These are phyloP conservation scores for Hemaris fuciformis DNA, from an alignment of 2,888 invertebrate genomes.

Conservation along the genomic window DNA sequence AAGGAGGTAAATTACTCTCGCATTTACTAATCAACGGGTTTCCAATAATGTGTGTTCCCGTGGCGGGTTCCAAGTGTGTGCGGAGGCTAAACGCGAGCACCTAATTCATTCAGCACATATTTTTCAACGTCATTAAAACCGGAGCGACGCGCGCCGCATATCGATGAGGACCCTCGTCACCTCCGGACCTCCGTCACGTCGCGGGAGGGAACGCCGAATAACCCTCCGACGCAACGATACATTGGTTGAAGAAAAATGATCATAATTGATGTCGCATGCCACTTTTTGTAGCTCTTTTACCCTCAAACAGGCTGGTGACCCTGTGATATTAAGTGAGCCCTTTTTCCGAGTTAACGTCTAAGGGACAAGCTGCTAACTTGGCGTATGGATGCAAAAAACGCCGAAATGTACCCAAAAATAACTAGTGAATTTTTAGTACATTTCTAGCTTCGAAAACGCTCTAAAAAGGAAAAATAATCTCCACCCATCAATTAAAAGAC, in stretches of 20 bases:
- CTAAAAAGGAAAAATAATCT: no score
- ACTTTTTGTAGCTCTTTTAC: background rate
- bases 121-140: background rate
- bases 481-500: no score
- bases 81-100: background rate
- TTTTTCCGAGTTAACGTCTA: no score
- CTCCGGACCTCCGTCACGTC: background rate
- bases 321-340: background rate
- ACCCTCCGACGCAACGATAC: background rate
- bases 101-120: slow-evolving; percentile 2
- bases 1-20: background rate
- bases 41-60: background rate
- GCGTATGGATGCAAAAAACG: no score
- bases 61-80: background rate
- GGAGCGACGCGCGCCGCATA: background rate
- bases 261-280: slow-evolving; percentile 3
- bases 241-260: slow-evolving; percentile 1
- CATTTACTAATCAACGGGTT: background rate
- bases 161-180: background rate
- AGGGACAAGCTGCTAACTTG: no score
- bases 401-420: no score
- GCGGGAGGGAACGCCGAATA: background rate
- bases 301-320: background rate
- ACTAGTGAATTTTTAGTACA: no score
- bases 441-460: no score